Conservation (phyloP, 2,113 vertebrate genomes). For the Lutjanus erythropterus region DNA sequence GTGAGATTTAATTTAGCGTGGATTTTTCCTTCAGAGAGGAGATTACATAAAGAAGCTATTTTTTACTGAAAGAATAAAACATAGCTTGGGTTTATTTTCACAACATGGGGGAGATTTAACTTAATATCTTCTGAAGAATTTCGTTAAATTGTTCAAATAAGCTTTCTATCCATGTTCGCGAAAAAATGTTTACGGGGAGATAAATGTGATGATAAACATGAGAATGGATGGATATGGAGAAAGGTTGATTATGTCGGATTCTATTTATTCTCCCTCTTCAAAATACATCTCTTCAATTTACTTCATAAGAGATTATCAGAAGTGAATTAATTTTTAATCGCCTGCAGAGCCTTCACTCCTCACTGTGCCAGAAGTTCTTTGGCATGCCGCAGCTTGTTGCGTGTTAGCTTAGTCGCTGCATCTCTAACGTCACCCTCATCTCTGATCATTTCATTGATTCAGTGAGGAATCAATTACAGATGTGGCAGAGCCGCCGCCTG, state of each 20-base stretch:
- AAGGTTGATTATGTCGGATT: constrained; percentile 1
- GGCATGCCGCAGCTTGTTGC: constrained; percentile 33
- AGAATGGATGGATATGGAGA: not conserved
- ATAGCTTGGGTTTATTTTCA: constrained; percentile 6
- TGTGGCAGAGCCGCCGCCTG: constrained; percentile 18
- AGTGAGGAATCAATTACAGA: constrained; percentile 53
- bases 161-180: not conserved
- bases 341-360: constrained; percentile 30
- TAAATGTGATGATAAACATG: not conserved
- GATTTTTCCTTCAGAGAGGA: constrained; percentile 10
- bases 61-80: constrained; percentile 13
- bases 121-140: not conserved
- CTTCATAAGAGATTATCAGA: constrained; percentile 11
- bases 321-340: constrained; percentile 5
- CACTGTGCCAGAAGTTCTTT: constrained; percentile 30
- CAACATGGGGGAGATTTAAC: not conserved
- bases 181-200: not conserved
- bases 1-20: constrained; percentile 47
- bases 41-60: constrained; percentile 22
- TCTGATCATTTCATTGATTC: constrained; percentile 64
- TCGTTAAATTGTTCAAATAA: constrained; percentile 10
- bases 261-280: not conserved
- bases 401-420: constrained; percentile 33
- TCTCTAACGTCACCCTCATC: constrained; percentile 39
- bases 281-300: not conserved